phyloP scores from a whole-genome alignment of 2,113 vertebrate species.

The Lepus americanus region DNA sequence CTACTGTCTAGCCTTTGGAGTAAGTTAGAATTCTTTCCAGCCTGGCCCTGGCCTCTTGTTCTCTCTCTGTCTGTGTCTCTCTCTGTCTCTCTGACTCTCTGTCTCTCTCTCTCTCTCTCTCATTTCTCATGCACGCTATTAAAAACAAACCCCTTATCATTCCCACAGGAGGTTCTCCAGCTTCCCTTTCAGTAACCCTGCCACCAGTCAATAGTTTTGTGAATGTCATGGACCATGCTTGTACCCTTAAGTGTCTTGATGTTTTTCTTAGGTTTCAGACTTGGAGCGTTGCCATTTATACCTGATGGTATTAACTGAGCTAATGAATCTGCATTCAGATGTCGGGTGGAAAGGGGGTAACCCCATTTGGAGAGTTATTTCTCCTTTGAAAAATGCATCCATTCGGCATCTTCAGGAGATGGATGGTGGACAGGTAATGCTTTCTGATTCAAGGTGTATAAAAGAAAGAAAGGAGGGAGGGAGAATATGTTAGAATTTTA shows the following conservation, averaged over 20 bases:
- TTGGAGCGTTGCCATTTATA: constrained; percentile 92
- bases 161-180: not conserved
- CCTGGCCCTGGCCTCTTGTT: not conserved
- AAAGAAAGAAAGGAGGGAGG: too few species aligned
- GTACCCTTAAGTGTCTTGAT: not conserved
- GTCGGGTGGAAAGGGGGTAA: constrained; percentile 78
- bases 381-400: constrained; percentile 87
- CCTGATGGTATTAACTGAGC: constrained; percentile 90
- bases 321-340: constrained; percentile 84
- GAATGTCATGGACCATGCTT: not conserved
- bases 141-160: not conserved
- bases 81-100: too few species aligned
- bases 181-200: accelerated
- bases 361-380: constrained; percentile 86
- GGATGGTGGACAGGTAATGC: constrained; percentile 88
- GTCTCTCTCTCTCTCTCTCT: not conserved
- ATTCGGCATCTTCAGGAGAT: constrained; percentile 87
- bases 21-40: not conserved
- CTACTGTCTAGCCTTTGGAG: not conserved
- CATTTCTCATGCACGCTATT: not conserved
- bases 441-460: not conserved
- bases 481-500: too few species aligned
- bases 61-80: too few species aligned
- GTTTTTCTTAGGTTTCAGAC: constrained; percentile 84
- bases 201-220: not conserved